Percentiles rank a stretch among this genome's conserved stretches.
These are phyloP conservation scores for Syrista parreyssii DNA, from an alignment of 2,888 invertebrate species.

Conservation along the genomic window DNA sequence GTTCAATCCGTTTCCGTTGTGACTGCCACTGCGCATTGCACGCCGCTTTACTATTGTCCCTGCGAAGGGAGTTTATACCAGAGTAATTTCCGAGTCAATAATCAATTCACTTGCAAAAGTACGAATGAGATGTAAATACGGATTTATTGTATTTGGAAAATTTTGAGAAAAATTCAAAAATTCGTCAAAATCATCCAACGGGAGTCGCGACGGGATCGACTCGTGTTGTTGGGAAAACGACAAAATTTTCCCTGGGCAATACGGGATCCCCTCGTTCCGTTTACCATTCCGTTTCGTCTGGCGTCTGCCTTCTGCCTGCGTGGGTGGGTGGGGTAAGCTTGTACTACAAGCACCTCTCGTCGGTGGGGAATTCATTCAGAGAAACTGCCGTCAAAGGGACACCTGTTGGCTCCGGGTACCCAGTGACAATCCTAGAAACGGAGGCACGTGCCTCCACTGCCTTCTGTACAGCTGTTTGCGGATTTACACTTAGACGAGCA, in stretches of 20 bases:
- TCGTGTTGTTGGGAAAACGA: conserved; percentile 25
- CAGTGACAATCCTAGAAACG: conserved; percentile 62
- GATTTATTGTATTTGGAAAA: background rate
- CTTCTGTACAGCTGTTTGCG: background rate
- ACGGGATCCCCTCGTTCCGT: conserved; percentile 62
- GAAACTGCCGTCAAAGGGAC: conserved; percentile 67
- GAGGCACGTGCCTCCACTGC: conserved; percentile 46
- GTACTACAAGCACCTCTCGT: conserved; percentile 55
- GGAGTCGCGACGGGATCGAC: background rate
- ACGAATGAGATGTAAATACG: background rate
- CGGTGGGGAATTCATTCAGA: conserved; percentile 66
- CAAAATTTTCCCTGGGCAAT: conserved; percentile 53
- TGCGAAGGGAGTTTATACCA: background rate
- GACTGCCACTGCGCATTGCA: conserved; percentile 53
- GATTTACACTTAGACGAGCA: background rate
- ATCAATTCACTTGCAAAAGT: background rate
- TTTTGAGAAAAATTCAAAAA: background rate
- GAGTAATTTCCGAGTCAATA: background rate
- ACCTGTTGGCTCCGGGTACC: conserved; percentile 62
- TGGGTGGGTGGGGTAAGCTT: conserved; percentile 63
- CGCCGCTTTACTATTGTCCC: conserved; percentile 53
- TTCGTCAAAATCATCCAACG: background rate
- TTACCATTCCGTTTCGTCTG: conserved; percentile 66
- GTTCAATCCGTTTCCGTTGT: conserved; percentile 62
- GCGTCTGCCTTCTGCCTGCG: conserved; percentile 44